These are phyloP conservation scores for Latrodectus elegans DNA, from an alignment of 2,888 invertebrate genomes.

Conservation along the genomic window DNA sequence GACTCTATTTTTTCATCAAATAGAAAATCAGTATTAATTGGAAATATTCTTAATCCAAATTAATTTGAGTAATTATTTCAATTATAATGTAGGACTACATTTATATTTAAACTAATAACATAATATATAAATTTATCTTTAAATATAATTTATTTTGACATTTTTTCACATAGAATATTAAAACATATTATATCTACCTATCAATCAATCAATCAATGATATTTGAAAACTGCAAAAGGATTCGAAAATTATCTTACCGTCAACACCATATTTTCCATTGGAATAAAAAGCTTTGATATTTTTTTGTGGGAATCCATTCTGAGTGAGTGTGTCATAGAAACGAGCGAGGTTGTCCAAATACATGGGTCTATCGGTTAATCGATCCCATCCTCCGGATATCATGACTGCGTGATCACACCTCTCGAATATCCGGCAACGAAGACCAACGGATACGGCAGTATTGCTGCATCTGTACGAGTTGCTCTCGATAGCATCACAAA, in stretches of 20 bases:
- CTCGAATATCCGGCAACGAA: conserved; percentile 76
- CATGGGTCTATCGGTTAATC: conserved; percentile 75
- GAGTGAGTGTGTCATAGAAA: conserved; percentile 75
- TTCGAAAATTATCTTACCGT: conserved; percentile 23
- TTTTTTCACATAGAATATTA: too few species aligned
- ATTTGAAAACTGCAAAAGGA: too few species aligned
- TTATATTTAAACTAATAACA: too few species aligned
- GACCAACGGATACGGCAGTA: conserved; percentile 74
- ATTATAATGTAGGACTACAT: too few species aligned
- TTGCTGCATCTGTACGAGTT: conserved; percentile 76
- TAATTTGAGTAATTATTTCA: too few species aligned
- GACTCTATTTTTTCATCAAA: too few species aligned
- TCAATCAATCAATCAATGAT: too few species aligned
- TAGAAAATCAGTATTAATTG: too few species aligned
- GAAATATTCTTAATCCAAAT: too few species aligned
- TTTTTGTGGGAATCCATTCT: conserved; percentile 76
- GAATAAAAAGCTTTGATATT: conserved; percentile 78
- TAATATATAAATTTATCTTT: too few species aligned
- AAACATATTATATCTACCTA: too few species aligned
- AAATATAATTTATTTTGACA: too few species aligned
- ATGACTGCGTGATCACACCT: conserved; percentile 78
- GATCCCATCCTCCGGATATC: conserved; percentile 78
- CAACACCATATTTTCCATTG: conserved; percentile 74
- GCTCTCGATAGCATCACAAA: conserved; percentile 76
- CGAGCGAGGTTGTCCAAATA: conserved; percentile 74